Base-by-base conservation (phyloP, 2,888 invertebrate genomes). In the Tyria jacobaeae region DNA sequence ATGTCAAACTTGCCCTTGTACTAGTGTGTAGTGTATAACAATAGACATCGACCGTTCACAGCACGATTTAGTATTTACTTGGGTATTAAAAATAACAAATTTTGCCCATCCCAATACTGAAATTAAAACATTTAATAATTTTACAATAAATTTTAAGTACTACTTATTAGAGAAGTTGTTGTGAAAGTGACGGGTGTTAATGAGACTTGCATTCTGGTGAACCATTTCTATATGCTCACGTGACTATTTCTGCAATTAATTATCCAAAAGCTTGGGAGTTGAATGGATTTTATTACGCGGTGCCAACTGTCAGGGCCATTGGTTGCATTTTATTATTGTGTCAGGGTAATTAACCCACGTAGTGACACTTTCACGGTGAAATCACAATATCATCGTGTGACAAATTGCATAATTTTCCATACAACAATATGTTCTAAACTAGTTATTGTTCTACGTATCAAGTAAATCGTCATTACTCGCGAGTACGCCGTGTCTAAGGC, bases 361-460 rank as follows among this genome's bases (percentile, higher is more conserved):
- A 71, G 69, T 74, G 79, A 79, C 79, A 82, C 89, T 89, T 91
- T 92, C 92, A 81, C 89, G 80, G 78, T 70, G 76, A 77, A 81
- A 79, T 78, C 78, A 73, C 78, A n/a, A n/a, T n/a, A 80, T 76
- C 70, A 79, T 81, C 83, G 86, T 87, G 87, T 84, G 88, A 87
- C 81, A 82, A 79, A 80, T 88, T 88, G 78, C 81, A 79, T 82
- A 89, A 89, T 76, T 73, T 63, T 63, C 66, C 70, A 70, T 73
- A 75, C 71, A 86, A 85, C 71, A 85, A 81, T 81, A 82, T 78
- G 70, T 75, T 75, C 73, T 78, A 83, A 83, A 83, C 79, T 80
- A 79, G 74, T 81, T 76, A 86, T 86, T 87, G 86, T 87, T 80
- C 72, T 71, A 71, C 76, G 57, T 63, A 71, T 55, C 44, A 72